A percentile compares a stretch with the other conserved stretches of the same genome.
Conservation (phyloP, 92 coral and sea anemone genomes). For the Palythoa caribaeorum region DNA sequence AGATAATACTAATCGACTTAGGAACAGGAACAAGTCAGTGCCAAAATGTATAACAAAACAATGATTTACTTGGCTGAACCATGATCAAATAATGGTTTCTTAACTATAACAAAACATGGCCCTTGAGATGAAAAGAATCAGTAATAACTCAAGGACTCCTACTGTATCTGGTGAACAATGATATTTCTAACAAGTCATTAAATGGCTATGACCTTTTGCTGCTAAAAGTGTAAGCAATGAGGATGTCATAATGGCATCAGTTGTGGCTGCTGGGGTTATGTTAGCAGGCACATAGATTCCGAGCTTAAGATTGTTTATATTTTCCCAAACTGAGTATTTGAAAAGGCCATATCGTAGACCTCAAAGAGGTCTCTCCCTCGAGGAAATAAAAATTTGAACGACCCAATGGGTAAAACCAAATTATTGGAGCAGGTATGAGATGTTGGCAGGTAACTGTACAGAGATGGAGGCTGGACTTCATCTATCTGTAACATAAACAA, state of each 20-base stretch:
- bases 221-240: background rate
- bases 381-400: constrained; percentile 30
- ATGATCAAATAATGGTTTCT: background rate
- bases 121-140: background rate
- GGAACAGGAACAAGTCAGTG: background rate
- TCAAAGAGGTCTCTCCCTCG: constrained; percentile 9
- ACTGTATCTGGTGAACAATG: background rate
- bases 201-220: background rate
- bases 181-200: background rate
- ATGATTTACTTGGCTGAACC: background rate
- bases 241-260: background rate
- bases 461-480: too few species aligned
- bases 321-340: constrained; percentile 31
- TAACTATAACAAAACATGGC: background rate
- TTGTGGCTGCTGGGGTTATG: background rate
- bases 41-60: background rate
- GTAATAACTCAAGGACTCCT: background rate
- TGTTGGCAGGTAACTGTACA: constrained; percentile 43
- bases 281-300: background rate
- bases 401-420: constrained; percentile 42
- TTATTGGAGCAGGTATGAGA: constrained; percentile 44
- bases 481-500: too few species aligned
- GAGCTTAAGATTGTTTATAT: constrained; percentile 12
- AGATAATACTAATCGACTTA: background rate
- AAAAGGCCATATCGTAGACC: constrained; percentile 29